phyloP scores from a whole-genome alignment of 2,888 invertebrate genomes.

The Plebejus argus region DNA sequence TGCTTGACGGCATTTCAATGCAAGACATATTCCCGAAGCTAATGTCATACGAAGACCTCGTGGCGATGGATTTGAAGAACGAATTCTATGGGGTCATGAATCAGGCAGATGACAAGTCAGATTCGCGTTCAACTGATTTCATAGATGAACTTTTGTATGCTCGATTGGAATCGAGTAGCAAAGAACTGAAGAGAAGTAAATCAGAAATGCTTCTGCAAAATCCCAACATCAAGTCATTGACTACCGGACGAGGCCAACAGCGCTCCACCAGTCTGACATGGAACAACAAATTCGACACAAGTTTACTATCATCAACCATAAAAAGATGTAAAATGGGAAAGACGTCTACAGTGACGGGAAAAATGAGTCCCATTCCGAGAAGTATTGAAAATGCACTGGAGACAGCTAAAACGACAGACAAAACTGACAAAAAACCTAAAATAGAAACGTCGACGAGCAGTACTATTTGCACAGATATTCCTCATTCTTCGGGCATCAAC shows the following conservation, averaged over 20 bases:
- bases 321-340: conserved; percentile 85
- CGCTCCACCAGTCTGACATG: conserved; percentile 85
- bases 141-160: conserved; percentile 81
- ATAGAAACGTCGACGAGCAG: conserved; percentile 54
- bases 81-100: conserved; percentile 78
- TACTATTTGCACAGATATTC: conserved; percentile 62
- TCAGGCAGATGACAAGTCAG: conserved; percentile 73
- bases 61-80: conserved; percentile 82
- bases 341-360: conserved; percentile 69
- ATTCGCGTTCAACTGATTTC: conserved; percentile 76
- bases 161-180: conserved; percentile 70
- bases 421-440: conserved; percentile 64
- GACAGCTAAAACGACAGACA: conserved; percentile 62
- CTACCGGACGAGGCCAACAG: conserved; percentile 81
- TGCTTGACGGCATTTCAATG: conserved; percentile 91
- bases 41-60: conserved; percentile 85
- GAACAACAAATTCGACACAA: conserved; percentile 86
- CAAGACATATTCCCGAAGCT: conserved; percentile 90
- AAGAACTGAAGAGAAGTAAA: conserved; percentile 84
- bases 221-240: conserved; percentile 72
- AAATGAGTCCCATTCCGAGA: conserved; percentile 69
- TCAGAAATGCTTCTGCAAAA: conserved; percentile 82
- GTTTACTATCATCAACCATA: conserved; percentile 80
- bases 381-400: conserved; percentile 61
- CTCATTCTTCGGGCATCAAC: conserved; percentile 72